Percentiles rank a stretch among this genome's conserved stretches.
Evolutionary conservation across 2,797 vertebrate species (phyloP).

Genomic region (Neopelma chrysocephalum): DNA sequence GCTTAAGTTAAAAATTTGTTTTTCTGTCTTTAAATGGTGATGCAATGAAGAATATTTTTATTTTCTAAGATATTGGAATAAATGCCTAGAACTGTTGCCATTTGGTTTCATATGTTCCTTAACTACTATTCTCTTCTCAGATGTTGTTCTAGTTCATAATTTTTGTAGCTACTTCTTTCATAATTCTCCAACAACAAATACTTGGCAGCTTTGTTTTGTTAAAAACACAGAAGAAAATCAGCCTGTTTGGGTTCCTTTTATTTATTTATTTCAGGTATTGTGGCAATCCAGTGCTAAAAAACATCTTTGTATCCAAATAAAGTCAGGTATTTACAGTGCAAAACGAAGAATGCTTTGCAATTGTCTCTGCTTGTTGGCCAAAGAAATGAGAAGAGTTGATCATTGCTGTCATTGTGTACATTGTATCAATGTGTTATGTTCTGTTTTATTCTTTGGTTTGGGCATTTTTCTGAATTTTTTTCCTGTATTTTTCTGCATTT

Average conservation of each 20-base stretch:
- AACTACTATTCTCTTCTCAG: neutral
- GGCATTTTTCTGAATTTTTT: neutral
- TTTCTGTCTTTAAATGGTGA: constrained; percentile 15
- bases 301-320: neutral
- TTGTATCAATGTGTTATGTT: neutral
- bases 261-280: constrained; percentile 17
- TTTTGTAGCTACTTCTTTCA: neutral
- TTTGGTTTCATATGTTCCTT: constrained; percentile 39
- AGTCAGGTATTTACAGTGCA: neutral
- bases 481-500: neutral
- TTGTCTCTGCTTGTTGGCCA: neutral
- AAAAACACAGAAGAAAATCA: neutral
- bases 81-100: constrained; percentile 37
- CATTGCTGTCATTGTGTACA: neutral
- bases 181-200: neutral
- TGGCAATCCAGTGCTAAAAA: neutral
- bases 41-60: constrained; percentile 1
- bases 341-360: neutral
- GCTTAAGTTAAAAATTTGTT: neutral
- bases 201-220: constrained; percentile 33
- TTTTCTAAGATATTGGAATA: constrained; percentile 44
- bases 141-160: neutral
- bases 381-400: neutral
- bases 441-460: neutral
- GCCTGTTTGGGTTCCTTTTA: neutral